Evolutionary conservation across 2,113 vertebrate genomes (phyloP).

Genomic region (Mormyrus iriodes): DNA sequence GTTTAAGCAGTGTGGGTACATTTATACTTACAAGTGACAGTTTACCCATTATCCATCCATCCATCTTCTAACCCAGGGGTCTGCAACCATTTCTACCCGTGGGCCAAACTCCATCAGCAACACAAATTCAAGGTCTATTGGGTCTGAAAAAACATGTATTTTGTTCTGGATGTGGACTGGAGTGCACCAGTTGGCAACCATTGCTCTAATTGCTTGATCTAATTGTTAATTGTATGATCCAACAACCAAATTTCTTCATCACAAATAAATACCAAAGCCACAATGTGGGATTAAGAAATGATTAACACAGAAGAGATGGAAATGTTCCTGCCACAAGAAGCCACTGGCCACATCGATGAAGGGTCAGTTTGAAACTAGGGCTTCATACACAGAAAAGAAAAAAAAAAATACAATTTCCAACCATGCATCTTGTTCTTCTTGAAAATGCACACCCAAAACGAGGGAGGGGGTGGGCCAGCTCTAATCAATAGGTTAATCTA

Average conservation of each 20-base stretch:
- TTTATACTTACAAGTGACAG: not conserved
- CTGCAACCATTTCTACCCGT: not conserved
- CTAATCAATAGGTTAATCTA: constrained; percentile 66
- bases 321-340: not conserved
- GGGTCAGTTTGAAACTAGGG: not conserved
- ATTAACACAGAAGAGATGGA: not conserved
- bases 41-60: not conserved
- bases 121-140: not conserved
- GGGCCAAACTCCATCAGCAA: not conserved
- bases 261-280: not conserved
- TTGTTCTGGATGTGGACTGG: not conserved
- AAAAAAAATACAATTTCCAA: not conserved
- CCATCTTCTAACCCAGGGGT: not conserved
- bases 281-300: not conserved
- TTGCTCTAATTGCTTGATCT: not conserved
- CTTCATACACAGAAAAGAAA: not conserved
- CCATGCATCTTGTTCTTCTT: not conserved
- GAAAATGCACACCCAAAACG: not conserved
- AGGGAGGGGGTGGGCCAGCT: constrained; percentile 47
- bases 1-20: not conserved
- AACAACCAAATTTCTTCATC: not conserved
- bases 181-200: not conserved
- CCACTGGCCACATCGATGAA: not conserved
- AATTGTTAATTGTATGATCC: not conserved
- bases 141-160: not conserved